Conservation (phyloP, 2,888 invertebrate species). For the Graphium colonna region DNA sequence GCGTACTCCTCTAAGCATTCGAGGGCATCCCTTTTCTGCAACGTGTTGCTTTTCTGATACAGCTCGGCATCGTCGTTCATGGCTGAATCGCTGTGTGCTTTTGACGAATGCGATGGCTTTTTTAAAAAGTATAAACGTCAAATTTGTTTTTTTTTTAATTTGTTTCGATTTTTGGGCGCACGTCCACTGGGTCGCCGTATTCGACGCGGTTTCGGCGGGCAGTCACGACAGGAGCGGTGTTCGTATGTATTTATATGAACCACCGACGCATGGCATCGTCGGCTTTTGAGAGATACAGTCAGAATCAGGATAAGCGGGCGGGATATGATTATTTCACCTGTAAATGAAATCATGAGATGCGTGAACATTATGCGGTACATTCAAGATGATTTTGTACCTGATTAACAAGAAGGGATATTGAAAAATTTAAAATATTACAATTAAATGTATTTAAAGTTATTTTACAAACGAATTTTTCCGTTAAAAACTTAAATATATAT, state of each 20-base stretch:
- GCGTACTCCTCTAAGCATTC: slow-evolving; percentile 83
- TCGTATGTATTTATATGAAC: slow-evolving; percentile 66
- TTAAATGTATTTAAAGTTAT: too few relatives aligned
- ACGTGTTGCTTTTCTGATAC: slow-evolving; percentile 83
- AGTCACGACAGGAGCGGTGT: slow-evolving; percentile 49
- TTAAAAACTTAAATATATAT: too few relatives aligned
- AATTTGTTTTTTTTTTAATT: slow-evolving; percentile 23
- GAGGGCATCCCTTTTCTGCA: slow-evolving; percentile 81
- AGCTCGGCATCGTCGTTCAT: slow-evolving; percentile 83
- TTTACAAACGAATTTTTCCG: too few relatives aligned
- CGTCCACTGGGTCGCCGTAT: slow-evolving; percentile 50
- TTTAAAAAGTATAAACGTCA: slow-evolving; percentile 27
- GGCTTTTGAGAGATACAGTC: slow-evolving; percentile 33
- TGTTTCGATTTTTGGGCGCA: slow-evolving; percentile 37
- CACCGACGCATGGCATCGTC: slow-evolving; percentile 42
- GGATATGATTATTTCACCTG: slow-evolving; percentile 16
- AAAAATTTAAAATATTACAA: too few relatives aligned
- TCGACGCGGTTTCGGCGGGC: slow-evolving; percentile 59
- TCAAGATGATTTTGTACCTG: background rate
- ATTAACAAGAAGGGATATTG: background rate
- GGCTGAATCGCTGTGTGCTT: slow-evolving; percentile 10
- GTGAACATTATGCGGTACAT: too few relatives aligned
- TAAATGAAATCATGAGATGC: slow-evolving; percentile 1
- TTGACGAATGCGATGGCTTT: slow-evolving; percentile 21
- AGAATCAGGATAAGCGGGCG: slow-evolving; percentile 16